Conservation (phyloP, 1,140 invertebrate species). For the Oncopeltus fasciatus region DNA sequence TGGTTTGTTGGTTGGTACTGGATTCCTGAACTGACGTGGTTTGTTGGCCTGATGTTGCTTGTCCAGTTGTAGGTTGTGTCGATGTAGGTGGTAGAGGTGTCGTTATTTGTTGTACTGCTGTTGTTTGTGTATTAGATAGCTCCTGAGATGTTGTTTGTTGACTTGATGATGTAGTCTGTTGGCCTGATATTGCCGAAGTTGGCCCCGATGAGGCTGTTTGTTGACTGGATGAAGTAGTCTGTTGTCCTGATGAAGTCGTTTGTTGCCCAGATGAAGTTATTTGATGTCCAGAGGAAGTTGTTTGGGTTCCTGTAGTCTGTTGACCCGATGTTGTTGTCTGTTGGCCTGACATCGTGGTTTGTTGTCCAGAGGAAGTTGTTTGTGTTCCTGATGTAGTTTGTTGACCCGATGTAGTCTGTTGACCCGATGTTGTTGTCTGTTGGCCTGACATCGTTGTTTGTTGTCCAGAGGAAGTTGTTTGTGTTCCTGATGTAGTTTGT, state of each 20-base stretch:
- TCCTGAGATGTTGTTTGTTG: neutral
- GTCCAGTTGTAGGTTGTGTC: neutral
- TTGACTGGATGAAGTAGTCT: slow-evolving; percentile 6
- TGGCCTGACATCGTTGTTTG: slow-evolving; percentile 7
- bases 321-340: slow-evolving; percentile 17
- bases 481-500: too few relatives aligned
- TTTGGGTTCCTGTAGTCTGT: too few relatives aligned
- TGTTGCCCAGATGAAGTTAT: slow-evolving; percentile 13
- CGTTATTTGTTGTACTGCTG: too few relatives aligned
- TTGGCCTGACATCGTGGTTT: slow-evolving; percentile 2
- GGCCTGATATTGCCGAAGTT: neutral
- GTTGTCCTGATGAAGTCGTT: slow-evolving; percentile 14
- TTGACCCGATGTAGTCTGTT: slow-evolving; percentile 14
- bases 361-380: slow-evolving; percentile 13
- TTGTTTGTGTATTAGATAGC: too few relatives aligned
- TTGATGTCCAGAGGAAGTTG: slow-evolving; percentile 15
- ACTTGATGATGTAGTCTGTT: neutral
- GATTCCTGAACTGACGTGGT: too few relatives aligned
- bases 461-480: slow-evolving; percentile 16
- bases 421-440: slow-evolving; percentile 8
- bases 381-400: slow-evolving; percentile 16
- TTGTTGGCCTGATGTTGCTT: neutral
- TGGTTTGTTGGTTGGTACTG: neutral
- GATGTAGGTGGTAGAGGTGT: neutral
- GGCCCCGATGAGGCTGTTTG: slow-evolving; percentile 5